These are phyloP conservation scores for Parambassis ranga DNA, from an alignment of 2,797 vertebrate genomes.

Conservation along the genomic window DNA sequence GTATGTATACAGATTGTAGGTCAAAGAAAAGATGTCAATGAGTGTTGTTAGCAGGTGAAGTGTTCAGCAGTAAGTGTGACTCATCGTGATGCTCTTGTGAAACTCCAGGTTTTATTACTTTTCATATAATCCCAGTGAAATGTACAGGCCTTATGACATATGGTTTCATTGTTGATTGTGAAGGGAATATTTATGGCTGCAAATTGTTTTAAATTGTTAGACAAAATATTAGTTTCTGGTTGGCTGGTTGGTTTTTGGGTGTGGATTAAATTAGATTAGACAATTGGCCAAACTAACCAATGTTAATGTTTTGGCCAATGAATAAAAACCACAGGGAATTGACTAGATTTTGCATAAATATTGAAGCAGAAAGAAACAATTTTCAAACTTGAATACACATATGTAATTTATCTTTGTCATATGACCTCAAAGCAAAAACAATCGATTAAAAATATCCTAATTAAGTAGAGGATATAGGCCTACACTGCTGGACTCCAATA, in stretches of 20 bases:
- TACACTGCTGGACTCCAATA: too few species aligned
- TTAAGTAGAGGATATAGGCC: too few species aligned
- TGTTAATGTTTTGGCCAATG: neutral
- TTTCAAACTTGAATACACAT: neutral
- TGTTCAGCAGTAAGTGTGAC: neutral
- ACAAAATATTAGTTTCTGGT: neutral
- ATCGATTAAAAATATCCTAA: too few species aligned
- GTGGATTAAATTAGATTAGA: neutral
- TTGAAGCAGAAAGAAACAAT: neutral
- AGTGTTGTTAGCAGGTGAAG: constrained; percentile 11
- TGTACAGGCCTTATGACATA: neutral
- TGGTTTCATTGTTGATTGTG: neutral
- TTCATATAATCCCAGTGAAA: neutral
- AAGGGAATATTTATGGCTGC: neutral
- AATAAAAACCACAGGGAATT: constrained; percentile 6
- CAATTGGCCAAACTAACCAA: neutral
- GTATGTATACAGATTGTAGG: constrained; percentile 35
- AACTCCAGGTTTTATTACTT: neutral
- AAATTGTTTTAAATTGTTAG: neutral
- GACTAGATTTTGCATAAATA: neutral
- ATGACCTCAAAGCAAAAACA: too few species aligned
- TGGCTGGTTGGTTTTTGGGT: neutral
- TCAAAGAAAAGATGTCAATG: constrained; percentile 41
- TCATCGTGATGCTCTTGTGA: neutral
- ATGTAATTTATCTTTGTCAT: too few species aligned